These are phyloP conservation scores for Peromyscus leucopus DNA, from an alignment of 2,113 vertebrate species.

Conservation along the genomic window DNA sequence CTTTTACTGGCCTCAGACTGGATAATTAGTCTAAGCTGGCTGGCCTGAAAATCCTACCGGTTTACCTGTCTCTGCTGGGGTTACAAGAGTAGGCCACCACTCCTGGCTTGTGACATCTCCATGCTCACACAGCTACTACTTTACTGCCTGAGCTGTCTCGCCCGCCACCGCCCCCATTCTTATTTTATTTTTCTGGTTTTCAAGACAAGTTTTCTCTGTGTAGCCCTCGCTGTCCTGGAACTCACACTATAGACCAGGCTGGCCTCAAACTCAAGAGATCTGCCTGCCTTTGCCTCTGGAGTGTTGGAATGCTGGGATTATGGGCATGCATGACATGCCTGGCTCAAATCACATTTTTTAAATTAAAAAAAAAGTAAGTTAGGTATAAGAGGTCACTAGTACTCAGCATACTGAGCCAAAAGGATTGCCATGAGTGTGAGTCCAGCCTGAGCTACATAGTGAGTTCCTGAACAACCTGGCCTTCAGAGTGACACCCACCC, in stretches of 20 bases:
- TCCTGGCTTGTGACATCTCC: background rate
- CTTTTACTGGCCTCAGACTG: background rate
- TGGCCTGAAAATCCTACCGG: background rate
- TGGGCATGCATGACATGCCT: background rate
- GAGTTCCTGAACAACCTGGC: background rate
- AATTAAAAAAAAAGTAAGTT: background rate
- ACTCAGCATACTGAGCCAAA: background rate
- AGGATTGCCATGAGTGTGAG: background rate
- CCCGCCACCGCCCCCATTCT: background rate
- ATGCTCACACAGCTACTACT: no score
- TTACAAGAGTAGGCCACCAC: background rate
- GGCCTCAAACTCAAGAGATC: background rate
- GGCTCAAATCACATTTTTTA: background rate
- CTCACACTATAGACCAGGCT: background rate
- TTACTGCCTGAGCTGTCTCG: background rate
- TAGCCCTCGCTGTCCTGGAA: background rate
- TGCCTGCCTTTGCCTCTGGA: background rate
- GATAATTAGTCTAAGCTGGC: background rate
- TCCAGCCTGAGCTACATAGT: background rate
- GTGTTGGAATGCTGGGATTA: background rate
- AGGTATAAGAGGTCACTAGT: background rate
- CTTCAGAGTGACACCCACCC: background rate
- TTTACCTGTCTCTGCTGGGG: background rate
- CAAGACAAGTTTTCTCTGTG: slow-evolving; percentile 12
- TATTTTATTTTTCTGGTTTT: background rate